Evolutionary conservation across 2,888 invertebrate genomes (phyloP), one percentile per base, ranked within the genome.

Genomic region (Allophyes oxyacanthae): DNA sequence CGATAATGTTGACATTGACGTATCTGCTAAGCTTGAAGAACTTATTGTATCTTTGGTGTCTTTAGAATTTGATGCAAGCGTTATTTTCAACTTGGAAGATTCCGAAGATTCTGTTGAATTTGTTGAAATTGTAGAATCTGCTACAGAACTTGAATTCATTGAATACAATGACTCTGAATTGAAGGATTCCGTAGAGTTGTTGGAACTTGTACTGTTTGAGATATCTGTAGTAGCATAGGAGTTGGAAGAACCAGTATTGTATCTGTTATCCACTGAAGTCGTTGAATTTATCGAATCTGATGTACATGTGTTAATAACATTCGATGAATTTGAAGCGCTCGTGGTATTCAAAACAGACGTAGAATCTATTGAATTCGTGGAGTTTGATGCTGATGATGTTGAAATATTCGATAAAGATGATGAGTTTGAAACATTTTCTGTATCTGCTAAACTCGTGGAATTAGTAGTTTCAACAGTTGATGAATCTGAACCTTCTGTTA

Each of bases 261-360:
- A 5, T 14, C 25, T 36, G 1, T 37, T 51, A 20, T 62, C 52
- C 8, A 14, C n/a, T 20, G 8, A 15, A 43, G 11, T 32, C 9
- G 48, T 40, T 0, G 49, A 51, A 53, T 61, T 69, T 26, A 10
- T 4, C 28, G 13, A 41, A 13, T 55, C 54, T 26, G 67, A 68
- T 50, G 15, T 14, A 14, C 26, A 51, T 25, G 10, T 63, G 14
- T 58, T 15, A 34, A 13, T 56, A 13, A 28, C 20, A 42, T 44
- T 53, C 30, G 50, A 51, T 28, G 41, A 38, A 45, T 56, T 53
- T 15, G 36, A 48, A 26, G 28, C 56, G 13, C 20, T 49, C 6
- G 1, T 6, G 5, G 25, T 30, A 34, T 67, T 54, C 42, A 33
- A 59, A 45, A 38, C n/a, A 11, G 13, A 42, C 6, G 14, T 40